These are phyloP conservation scores for Trypoxylus dichotomus DNA, from an alignment of 1,140 invertebrate genomes.

Conservation along the genomic window DNA sequence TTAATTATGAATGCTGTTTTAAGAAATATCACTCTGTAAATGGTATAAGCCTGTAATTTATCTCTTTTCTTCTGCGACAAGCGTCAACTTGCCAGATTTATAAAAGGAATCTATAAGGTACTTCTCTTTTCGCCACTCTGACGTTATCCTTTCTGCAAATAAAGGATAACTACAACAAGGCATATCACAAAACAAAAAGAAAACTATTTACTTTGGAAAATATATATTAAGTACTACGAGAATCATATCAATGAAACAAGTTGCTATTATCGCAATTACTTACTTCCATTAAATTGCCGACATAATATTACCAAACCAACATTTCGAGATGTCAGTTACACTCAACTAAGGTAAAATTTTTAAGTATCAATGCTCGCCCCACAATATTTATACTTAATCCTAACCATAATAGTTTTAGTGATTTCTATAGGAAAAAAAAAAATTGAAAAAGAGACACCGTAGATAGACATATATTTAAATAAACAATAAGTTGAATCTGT, in stretches of 20 bases:
- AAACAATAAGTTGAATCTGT: constrained; percentile 37
- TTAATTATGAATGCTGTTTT: no score
- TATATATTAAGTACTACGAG: neutral
- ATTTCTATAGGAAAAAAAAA: constrained; percentile 39
- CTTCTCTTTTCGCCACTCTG: no score
- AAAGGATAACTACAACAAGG: neutral
- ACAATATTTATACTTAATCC: constrained; percentile 15
- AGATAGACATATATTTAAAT: constrained; percentile 39
- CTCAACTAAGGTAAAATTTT: neutral
- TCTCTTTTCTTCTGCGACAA: no score
- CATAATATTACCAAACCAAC: neutral
- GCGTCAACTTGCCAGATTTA: no score
- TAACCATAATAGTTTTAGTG: constrained; percentile 40
- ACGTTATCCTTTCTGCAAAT: no score
- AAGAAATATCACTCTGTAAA: no score
- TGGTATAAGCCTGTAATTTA: no score
- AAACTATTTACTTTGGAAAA: neutral
- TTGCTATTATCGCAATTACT: neutral
- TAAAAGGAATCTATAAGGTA: no score
- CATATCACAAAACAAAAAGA: neutral
- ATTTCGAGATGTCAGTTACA: constrained; percentile 9
- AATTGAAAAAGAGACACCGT: constrained; percentile 31
- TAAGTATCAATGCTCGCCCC: constrained; percentile 4
- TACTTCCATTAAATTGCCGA: neutral
- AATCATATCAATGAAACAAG: constrained; percentile 10